phyloP scores from a whole-genome alignment of 1,140 invertebrate genomes.

The Bicyclus anynana region DNA sequence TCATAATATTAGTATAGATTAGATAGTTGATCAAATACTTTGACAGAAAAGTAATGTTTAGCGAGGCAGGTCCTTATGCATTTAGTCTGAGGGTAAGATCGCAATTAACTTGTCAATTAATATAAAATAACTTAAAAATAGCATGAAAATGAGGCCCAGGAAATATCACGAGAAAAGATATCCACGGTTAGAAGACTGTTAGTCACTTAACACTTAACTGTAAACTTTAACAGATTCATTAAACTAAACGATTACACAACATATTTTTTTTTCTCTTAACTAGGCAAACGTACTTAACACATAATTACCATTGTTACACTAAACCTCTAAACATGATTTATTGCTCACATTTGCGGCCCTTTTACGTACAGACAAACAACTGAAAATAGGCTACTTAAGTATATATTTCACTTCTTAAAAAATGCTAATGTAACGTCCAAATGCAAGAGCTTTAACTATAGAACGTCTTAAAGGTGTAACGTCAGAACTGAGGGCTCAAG shows the following conservation, averaged over 20 bases:
- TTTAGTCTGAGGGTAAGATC: too few relatives aligned
- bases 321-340: constrained; percentile 40
- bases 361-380: constrained; percentile 50
- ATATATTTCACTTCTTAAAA: constrained; percentile 57
- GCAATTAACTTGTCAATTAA: too few relatives aligned
- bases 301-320: constrained; percentile 15
- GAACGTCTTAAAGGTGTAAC: neutral
- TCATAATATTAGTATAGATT: too few relatives aligned
- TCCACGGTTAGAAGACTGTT: too few relatives aligned
- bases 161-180: too few relatives aligned
- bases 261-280: neutral
- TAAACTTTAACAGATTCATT: neutral
- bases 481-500: constrained; percentile 11
- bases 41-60: too few relatives aligned
- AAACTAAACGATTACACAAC: neutral
- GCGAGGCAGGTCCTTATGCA: too few relatives aligned
- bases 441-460: constrained; percentile 3
- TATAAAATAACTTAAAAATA: too few relatives aligned
- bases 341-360: constrained; percentile 45
- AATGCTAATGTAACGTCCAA: constrained; percentile 48
- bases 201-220: too few relatives aligned
- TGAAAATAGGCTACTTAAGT: constrained; percentile 64
- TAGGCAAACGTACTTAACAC: constrained; percentile 2
- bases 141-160: too few relatives aligned
- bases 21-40: too few relatives aligned